Base-by-base conservation (phyloP, 2,113 vertebrate genomes). In the Callionymus lyra region DNA sequence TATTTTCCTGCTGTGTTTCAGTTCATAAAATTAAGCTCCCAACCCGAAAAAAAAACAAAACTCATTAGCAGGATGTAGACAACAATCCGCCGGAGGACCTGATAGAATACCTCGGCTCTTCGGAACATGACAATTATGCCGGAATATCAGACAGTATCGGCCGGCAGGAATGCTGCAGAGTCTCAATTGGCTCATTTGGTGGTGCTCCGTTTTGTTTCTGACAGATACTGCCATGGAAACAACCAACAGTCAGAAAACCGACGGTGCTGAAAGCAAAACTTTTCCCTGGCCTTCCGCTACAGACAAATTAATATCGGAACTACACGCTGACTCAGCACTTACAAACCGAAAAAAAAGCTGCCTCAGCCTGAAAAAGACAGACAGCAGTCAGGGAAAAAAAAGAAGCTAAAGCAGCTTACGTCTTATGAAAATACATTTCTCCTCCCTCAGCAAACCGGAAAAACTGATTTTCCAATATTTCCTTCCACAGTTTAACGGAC, bases 241-340 rank as follows among this genome's bases (percentile, higher is more conserved):
- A 38, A 37, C 2, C 16, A 10, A 10, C 34, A 43, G 9, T 16
- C 10, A 32, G 21, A 37, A 48, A 33, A 52, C 10, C 48, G 15
- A 31, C 9, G 27, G 33, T 17, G 13, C 36, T 32, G 38, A 17
- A 37, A 59, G 51, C 36, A 18, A 9, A 15, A 52, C 47, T 51
- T 45, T 39, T 9, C 31, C 17, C n/a, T 14, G 13, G 59, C 31
- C 41, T 44, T 45, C 33, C 14, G 40, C 27, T 32, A 6, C 31
- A 52, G 52, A 44, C 47, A 36, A 53, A 65, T 56, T 18, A 46
- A 43, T 36, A 46, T 31, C 6, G 38, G 42, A 17, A 35, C 19
- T 5, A 13, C 16, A n/a, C 10, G 6, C 59, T 42, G 59, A 71
- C 59, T 71, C 62, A 57, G 69, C 60, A 63, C 59, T 44, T 44